These are phyloP conservation scores for Dicyrtoma fusca DNA, from an alignment of 2,888 invertebrate genomes.

Conservation along the genomic window DNA sequence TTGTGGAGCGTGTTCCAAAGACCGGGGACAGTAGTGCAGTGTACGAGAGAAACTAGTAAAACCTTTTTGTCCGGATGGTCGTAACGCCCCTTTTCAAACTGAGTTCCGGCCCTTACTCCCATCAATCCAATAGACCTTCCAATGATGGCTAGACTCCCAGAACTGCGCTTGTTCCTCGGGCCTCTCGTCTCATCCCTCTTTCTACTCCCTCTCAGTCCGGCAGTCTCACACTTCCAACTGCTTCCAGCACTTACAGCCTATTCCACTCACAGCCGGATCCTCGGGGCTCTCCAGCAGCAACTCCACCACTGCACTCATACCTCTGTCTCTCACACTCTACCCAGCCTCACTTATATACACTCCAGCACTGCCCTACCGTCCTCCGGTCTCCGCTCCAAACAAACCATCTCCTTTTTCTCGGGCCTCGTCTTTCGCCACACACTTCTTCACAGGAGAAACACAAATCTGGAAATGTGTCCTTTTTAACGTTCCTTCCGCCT, in stretches of 20 bases:
- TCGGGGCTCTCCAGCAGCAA: no score
- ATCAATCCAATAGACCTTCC: slow-evolving; percentile 34
- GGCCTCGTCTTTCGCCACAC: not conserved
- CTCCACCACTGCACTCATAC: not conserved
- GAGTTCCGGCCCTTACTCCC: slow-evolving; percentile 14
- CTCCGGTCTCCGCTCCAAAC: not conserved
- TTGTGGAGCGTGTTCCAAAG: slow-evolving; percentile 22
- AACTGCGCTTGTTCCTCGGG: slow-evolving; percentile 20
- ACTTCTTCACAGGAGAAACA: not conserved
- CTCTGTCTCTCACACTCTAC: slow-evolving; percentile 5
- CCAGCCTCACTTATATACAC: not conserved
- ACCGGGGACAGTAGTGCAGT: slow-evolving; percentile 11
- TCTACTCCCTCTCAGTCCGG: not conserved
- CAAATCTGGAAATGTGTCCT: not conserved
- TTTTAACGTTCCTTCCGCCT: not conserved
- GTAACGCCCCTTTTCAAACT: slow-evolving; percentile 28
- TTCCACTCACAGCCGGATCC: no score
- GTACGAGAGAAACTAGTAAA: slow-evolving; percentile 19
- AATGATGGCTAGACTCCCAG: slow-evolving; percentile 15
- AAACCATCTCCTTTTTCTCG: slow-evolving; percentile 14
- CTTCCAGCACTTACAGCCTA: no score
- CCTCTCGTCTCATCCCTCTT: not conserved
- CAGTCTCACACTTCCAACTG: no score
- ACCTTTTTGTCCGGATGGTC: slow-evolving; percentile 9
- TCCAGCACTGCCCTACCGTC: not conserved